Evolutionary conservation across 2,113 vertebrate genomes (phyloP), one percentile per base, ranked within the genome.

Genomic region (human (Homo sapiens)): DNA sequence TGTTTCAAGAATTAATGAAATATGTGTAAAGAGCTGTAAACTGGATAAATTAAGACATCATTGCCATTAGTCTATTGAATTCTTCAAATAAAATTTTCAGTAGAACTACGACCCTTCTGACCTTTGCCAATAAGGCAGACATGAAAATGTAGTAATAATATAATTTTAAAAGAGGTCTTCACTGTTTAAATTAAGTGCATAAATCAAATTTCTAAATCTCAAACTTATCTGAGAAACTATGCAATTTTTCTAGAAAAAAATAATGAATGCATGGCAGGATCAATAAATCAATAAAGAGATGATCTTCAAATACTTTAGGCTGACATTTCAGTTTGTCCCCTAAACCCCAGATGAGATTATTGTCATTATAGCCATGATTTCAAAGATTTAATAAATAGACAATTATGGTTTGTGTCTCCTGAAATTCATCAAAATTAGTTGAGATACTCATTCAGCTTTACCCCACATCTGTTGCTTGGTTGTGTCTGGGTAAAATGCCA

Each of bases 1-100:
- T 72, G 61, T 48, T 87, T 32, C n/a, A 48, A 82, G 61, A 75
- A 94, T 95, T 94, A 96, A 97, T 95, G 92, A 89, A 94, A 57
- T 93, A 93, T 40, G 57, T 92, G 87, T 86, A 93, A 96, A 95
- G 35, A 96, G 43, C 59, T 96, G 52, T 85, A 95, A 90, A 66
- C 88, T 93, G 32, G 70, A 79, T 81, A 86, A 94, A 83, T 97
- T 68, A 95, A 95, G 85, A 93, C 38, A 96, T 73, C 38, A 93
- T 86, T 68, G 85, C 40, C 16, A 35, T 66, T 81, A 93, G n/a
- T 75, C 50, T 92, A 68, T 1, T 96, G 73, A 89, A 76, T 89
- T 91, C 79, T 96, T 76, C 68, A 92, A 93, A 89, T 93, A 79
- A 96, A 96, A 96, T 75, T 78, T 93, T 25, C 66, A 80, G 30